phyloP scores from a whole-genome alignment of 2,113 vertebrate genomes.

The Bucco capensis region DNA sequence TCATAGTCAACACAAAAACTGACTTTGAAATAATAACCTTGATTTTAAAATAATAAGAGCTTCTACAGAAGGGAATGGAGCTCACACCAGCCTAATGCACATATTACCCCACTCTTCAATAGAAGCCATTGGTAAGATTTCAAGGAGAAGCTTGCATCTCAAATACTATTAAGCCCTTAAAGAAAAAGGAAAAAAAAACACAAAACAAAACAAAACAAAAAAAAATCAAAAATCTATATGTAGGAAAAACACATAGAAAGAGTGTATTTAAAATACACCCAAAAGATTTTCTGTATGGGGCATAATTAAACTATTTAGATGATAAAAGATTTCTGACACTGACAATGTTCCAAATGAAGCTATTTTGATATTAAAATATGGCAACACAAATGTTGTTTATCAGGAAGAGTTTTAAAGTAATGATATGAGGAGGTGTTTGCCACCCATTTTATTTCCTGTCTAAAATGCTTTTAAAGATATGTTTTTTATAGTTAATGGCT shows the following conservation, averaged over 20 bases:
- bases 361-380: conserved; percentile 5
- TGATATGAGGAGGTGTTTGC: not conserved
- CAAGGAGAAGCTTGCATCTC: not conserved
- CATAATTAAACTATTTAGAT: not conserved
- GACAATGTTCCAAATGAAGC: not conserved
- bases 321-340: not conserved
- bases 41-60: not conserved
- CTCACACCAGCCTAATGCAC: not conserved
- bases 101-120: not conserved
- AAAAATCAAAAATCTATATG: not conserved
- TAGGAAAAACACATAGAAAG: not conserved
- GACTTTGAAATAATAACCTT: not conserved
- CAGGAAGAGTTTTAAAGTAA: not conserved
- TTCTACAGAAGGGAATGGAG: not conserved
- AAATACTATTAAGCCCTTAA: not conserved
- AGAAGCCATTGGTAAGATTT: not conserved
- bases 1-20: not conserved
- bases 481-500: not conserved
- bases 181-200: not conserved
- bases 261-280: not conserved
- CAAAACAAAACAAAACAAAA: not conserved
- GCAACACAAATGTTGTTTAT: not conserved
- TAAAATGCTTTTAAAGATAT: not conserved
- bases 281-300: not conserved
- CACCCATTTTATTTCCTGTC: not conserved